These are phyloP conservation scores for Platichthys stellatus DNA, from an alignment of 2,113 vertebrate species.

Conservation along the genomic window DNA sequence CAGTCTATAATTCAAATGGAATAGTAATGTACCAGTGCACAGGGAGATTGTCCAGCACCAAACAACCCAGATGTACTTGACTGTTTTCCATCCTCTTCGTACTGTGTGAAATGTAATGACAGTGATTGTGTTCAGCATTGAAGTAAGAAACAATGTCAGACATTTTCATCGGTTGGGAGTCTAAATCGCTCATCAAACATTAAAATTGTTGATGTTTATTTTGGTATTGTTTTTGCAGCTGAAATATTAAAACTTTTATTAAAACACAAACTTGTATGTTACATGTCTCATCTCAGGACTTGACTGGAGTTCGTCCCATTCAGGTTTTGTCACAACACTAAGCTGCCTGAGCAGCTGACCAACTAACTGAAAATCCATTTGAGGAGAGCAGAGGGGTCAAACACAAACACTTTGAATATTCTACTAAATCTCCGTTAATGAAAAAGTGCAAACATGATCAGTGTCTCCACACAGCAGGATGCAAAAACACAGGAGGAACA, in stretches of 20 bases:
- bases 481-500: too few species aligned
- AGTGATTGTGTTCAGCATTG: background rate
- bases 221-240: background rate
- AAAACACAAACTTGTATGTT: background rate
- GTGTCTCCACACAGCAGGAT: too few species aligned
- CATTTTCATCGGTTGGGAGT: too few species aligned
- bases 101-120: background rate
- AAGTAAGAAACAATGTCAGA: too few species aligned
- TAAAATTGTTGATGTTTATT: background rate
- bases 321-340: background rate
- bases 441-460: too few species aligned
- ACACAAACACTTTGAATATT: too few species aligned
- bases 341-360: background rate
- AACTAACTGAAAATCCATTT: background rate
- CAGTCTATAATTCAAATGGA: too few species aligned
- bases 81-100: slow-evolving; percentile 2
- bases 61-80: background rate
- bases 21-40: too few species aligned
- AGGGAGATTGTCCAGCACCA: too few species aligned
- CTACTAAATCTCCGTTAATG: too few species aligned
- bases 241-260: background rate
- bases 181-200: background rate
- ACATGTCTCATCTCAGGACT: background rate
- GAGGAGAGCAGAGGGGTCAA: too few species aligned
- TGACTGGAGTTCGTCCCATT: background rate